Evolutionary conservation across 2,888 invertebrate genomes (phyloP), one percentile per base, ranked within the genome.

Genomic region (Eupithecia exiguata): DNA sequence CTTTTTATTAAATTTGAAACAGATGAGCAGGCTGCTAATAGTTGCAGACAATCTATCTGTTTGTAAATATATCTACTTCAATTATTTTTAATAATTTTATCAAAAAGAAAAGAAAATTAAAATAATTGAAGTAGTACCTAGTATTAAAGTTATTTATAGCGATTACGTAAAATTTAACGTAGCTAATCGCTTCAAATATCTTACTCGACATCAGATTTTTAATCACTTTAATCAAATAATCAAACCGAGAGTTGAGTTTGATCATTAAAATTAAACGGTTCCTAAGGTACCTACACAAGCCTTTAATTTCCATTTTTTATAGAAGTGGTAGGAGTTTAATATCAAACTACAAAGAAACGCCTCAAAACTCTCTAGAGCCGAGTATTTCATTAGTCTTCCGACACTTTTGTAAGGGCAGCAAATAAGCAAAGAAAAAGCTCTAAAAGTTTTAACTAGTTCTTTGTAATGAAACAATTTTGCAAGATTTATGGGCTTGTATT

Each of bases 341-440:
- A 5, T 58, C 83, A 83, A 80, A 79, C 79, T 79, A 78, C 76
- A 79, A 79, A 81, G 80, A 79, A 82, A 83, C 81, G 80, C 76
- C 75, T 76, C 74, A 77, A 77, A 83, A 78, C 76, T 83, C 77
- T 82, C 77, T 81, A 78, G 79, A 81, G 79, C 78, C 80, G 83
- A 86, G 82, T 84, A 81, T 84, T 86, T 84, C 80, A 86, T 86
- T 82, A 86, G 82, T 87, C 82, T 85, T 83, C 80, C 80, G 77
- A 77, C 77, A 74, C 69, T 77, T 75, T 70, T 71, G 71, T 72
- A 79, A 73, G 70, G 70, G 69, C 69, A 72, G 74, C 76, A 80
- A 82, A 84, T 82, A 79, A 83, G 53, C 68, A 70, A 21, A 70
- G 65, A 75, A 75, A 72, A 71, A 71, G 66, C 65, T 73, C 46